A percentile compares a stretch with the other conserved stretches of the same genome.
Conservation (phyloP, 2,113 vertebrate species). For the Eulemur rufifrons region DNA sequence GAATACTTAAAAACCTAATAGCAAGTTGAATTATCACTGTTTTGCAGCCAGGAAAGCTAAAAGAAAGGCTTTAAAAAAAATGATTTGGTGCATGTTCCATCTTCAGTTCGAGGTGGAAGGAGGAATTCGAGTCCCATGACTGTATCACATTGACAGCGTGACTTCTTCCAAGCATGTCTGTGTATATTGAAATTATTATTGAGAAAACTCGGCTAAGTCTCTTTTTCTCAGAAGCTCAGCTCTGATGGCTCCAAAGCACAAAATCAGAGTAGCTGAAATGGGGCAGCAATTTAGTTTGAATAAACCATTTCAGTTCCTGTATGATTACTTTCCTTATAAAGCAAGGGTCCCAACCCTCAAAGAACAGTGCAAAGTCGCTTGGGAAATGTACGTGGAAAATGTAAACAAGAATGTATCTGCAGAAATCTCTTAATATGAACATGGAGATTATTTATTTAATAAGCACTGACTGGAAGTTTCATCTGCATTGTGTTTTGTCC, state of each 20-base stretch:
- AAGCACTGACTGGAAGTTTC: not conserved
- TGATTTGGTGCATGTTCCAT: not conserved
- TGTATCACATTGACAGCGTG: rapidly evolving
- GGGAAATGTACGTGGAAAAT: not conserved
- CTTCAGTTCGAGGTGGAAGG: not conserved
- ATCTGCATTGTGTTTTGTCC: not conserved
- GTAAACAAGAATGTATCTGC: not conserved
- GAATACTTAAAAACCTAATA: slow-evolving; percentile 46
- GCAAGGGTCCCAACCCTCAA: not conserved
- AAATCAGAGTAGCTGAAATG: not conserved
- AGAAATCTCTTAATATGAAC: not conserved
- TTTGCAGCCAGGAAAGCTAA: not conserved
- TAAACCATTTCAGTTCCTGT: not conserved
- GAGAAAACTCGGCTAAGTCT: not conserved
- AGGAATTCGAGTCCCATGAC: not conserved
- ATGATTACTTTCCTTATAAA: not conserved
- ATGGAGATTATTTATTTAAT: not conserved
- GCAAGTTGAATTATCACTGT: slow-evolving; percentile 17
- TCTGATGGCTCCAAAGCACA: not conserved
- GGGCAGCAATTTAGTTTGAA: not conserved
- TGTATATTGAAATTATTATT: not conserved
- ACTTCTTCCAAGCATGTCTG: not conserved
- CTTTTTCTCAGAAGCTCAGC: not conserved
- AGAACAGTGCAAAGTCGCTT: not conserved
- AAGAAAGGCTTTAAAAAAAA: not conserved